phyloP scores from a whole-genome alignment of 2,113 vertebrate species.

The Hippocampus comes region DNA sequence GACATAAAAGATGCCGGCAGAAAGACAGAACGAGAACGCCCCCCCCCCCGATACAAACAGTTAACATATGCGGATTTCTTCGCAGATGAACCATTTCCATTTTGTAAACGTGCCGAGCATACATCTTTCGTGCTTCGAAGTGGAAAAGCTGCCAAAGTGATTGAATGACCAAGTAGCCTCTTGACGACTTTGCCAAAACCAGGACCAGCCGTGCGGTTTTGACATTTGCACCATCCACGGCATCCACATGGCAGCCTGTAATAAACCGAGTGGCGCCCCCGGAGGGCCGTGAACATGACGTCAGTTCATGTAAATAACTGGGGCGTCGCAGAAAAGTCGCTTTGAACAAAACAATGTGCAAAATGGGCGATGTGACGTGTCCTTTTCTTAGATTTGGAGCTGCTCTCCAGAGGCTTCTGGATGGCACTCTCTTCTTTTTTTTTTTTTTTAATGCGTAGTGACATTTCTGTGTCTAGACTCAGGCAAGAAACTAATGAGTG shows the following conservation, averaged over 20 bases:
- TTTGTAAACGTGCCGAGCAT: neutral
- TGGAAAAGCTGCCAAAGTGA: neutral
- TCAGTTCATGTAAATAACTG: neutral
- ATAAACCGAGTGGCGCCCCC: neutral
- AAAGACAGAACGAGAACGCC: neutral
- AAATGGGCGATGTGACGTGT: neutral
- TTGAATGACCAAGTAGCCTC: neutral
- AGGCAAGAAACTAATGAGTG: conserved; percentile 21
- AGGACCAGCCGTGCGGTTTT: neutral
- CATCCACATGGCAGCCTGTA: neutral
- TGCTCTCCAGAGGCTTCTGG: neutral
- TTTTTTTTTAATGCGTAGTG: neutral
- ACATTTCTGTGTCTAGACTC: conserved; percentile 11
- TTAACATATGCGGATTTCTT: neutral
- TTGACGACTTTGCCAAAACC: neutral
- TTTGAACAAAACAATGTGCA: neutral
- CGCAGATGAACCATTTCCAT: neutral
- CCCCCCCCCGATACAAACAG: neutral
- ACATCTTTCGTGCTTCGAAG: neutral
- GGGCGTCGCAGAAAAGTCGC: neutral
- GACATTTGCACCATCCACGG: neutral
- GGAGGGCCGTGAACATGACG: neutral
- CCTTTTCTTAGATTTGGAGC: neutral
- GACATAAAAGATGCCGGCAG: neutral
- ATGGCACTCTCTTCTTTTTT: conserved; percentile 1